A percentile compares a stretch with the other conserved stretches of the same genome.
Evolutionary conservation across 2,888 invertebrate genomes (phyloP).

Genomic region (Synanthedon tipuliformis): DNA sequence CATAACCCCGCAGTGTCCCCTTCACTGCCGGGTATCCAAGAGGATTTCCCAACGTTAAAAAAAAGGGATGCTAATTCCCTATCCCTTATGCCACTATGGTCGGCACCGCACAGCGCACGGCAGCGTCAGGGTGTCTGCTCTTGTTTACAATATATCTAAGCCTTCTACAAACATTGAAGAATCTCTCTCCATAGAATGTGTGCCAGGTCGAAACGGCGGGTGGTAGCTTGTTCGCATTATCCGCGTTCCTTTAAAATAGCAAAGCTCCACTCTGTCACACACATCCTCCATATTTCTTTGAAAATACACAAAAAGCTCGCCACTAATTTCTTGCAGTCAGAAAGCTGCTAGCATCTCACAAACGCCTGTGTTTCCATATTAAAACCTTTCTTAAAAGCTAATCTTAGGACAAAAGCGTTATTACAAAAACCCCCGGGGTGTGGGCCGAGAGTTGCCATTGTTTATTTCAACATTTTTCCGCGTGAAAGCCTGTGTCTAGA

Average conservation of each 20-base stretch:
- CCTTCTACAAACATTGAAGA: too few species aligned
- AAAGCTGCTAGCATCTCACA: constrained; percentile 8
- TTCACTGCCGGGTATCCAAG: too few species aligned
- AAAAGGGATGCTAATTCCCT: too few species aligned
- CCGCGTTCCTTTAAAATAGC: not conserved
- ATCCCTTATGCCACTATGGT: too few species aligned
- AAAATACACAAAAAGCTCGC: constrained; percentile 10
- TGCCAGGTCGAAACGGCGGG: too few species aligned
- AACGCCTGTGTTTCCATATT: constrained; percentile 30
- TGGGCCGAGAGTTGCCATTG: constrained; percentile 58
- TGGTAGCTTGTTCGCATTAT: too few species aligned
- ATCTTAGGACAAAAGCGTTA: constrained; percentile 68
- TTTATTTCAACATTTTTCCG: constrained; percentile 64
- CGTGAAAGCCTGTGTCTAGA: constrained; percentile 30
- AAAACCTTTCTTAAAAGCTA: constrained; percentile 62
- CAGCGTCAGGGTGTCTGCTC: too few species aligned
- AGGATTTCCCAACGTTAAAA: too few species aligned
- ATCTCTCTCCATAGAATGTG: too few species aligned
- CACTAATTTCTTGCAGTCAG: constrained; percentile 3
- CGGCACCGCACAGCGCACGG: too few species aligned
- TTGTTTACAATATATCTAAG: too few species aligned
- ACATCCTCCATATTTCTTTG: not conserved
- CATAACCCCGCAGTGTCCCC: too few species aligned
- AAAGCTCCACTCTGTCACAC: not conserved
- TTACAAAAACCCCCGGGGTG: constrained; percentile 50